Percentiles rank a stretch among this genome's conserved stretches.
Evolutionary conservation across 2,113 vertebrate genomes (phyloP).

Genomic region (Ivindomyrus marchei): DNA sequence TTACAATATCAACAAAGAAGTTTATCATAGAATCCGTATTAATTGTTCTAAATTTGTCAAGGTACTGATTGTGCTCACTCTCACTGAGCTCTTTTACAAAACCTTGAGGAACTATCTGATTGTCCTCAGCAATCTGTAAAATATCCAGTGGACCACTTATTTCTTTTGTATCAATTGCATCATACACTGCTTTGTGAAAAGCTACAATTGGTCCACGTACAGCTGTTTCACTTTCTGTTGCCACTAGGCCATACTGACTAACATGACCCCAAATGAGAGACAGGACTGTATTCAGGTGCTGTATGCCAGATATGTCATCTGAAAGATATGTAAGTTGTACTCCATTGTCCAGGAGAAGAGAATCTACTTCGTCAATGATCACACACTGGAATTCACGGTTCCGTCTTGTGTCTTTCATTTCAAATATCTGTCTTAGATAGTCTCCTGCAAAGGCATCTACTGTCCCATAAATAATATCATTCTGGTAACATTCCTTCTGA

Average conservation of each 20-base stretch:
- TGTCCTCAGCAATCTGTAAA: slow-evolving; percentile 15
- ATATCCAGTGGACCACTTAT: slow-evolving; percentile 9
- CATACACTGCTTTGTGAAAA: slow-evolving; percentile 26
- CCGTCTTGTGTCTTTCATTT: slow-evolving; percentile 30
- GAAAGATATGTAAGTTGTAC: slow-evolving; percentile 34
- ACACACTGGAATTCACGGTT: slow-evolving; percentile 46
- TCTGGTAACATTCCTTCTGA: slow-evolving; percentile 15
- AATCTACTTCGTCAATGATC: slow-evolving; percentile 57
- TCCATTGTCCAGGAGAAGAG: slow-evolving; percentile 52
- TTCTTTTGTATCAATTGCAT: slow-evolving; percentile 18
- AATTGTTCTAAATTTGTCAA: neutral
- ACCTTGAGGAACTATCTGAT: neutral
- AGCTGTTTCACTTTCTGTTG: neutral
- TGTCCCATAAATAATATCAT: slow-evolving; percentile 55
- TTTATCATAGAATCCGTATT: slow-evolving; percentile 4
- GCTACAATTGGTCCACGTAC: slow-evolving; percentile 12
- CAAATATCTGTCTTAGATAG: slow-evolving; percentile 39
- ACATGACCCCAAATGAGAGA: slow-evolving; percentile 43
- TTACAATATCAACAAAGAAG: slow-evolving; percentile 5
- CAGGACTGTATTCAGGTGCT: slow-evolving; percentile 38
- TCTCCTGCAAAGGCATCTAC: slow-evolving; percentile 45
- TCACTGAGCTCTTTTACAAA: neutral
- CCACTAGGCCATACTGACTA: slow-evolving; percentile 24
- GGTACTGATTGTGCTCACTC: neutral
- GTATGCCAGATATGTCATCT: slow-evolving; percentile 37